These are phyloP conservation scores for Parnassius orleans DNA, from an alignment of 2,888 invertebrate species.

Conservation along the genomic window DNA sequence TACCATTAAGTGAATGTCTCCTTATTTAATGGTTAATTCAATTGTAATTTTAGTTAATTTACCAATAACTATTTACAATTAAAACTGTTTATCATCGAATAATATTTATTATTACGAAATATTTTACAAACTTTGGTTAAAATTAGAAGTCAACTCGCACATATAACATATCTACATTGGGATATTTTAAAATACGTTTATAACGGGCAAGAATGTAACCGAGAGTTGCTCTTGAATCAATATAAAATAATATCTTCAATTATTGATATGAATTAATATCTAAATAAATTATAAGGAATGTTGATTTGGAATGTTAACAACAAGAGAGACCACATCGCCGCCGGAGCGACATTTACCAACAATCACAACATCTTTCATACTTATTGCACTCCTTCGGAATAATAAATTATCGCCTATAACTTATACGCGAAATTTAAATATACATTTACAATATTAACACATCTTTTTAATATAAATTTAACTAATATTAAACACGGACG, in stretches of 20 bases:
- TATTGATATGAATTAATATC: constrained; percentile 40
- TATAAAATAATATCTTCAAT: constrained; percentile 35
- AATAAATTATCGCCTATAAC: constrained; percentile 71
- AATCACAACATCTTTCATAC: constrained; percentile 77
- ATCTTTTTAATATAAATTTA: constrained; percentile 76
- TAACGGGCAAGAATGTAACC: constrained; percentile 35
- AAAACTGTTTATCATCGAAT: constrained; percentile 76
- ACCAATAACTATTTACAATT: constrained; percentile 77
- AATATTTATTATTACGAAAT: constrained; percentile 75
- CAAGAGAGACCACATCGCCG: constrained; percentile 40
- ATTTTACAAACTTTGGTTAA: constrained; percentile 81
- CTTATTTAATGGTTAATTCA: constrained; percentile 68
- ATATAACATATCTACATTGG: constrained; percentile 65
- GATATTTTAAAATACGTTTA: constrained; percentile 46
- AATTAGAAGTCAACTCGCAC: constrained; percentile 73
- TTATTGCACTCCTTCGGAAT: constrained; percentile 79
- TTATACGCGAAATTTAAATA: constrained; percentile 65
- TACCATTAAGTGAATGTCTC: constrained; percentile 74
- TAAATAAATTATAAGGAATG: constrained; percentile 57
- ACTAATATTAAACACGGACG: constrained; percentile 69
- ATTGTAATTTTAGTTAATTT: constrained; percentile 64
- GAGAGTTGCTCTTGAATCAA: constrained; percentile 34
- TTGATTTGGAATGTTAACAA: constrained; percentile 69
- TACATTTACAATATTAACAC: constrained; percentile 80
- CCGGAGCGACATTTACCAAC: constrained; percentile 60